Evolutionary conservation across 2,888 invertebrate species (phyloP).

Genomic region (Neoaliturus tenellus): DNA sequence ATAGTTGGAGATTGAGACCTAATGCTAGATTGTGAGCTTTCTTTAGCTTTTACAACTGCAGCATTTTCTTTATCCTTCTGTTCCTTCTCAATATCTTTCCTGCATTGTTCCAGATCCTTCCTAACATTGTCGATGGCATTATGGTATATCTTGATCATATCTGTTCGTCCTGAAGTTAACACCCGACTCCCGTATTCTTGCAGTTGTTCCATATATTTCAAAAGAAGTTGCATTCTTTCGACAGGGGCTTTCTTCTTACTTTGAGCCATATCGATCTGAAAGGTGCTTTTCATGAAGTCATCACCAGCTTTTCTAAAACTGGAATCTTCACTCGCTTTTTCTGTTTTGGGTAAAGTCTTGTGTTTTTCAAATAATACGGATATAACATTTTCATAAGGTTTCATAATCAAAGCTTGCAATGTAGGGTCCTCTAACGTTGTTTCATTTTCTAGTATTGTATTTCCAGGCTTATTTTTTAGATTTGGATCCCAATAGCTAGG

Average conservation of each 20-base stretch:
- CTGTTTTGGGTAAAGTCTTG: slow-evolving; percentile 10
- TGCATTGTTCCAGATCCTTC: slow-evolving; percentile 34
- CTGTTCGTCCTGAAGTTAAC: slow-evolving; percentile 22
- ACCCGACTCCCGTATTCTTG: slow-evolving; percentile 45
- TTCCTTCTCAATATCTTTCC: slow-evolving; percentile 39
- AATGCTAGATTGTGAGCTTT: background rate
- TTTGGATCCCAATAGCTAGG: slow-evolving; percentile 28
- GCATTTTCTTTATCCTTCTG: slow-evolving; percentile 34
- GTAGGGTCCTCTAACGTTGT: slow-evolving; percentile 3
- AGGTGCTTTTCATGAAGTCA: slow-evolving; percentile 31
- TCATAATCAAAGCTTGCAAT: background rate
- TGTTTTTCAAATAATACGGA: slow-evolving; percentile 42
- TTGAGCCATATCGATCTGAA: slow-evolving; percentile 22
- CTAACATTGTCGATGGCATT: slow-evolving; percentile 43
- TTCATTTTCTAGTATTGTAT: background rate
- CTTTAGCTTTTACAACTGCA: background rate
- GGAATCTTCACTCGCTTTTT: background rate
- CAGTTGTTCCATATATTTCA: slow-evolving; percentile 42
- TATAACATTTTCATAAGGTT: slow-evolving; percentile 36
- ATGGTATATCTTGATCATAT: slow-evolving; percentile 48
- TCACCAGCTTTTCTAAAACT: slow-evolving; percentile 28
- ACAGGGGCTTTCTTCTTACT: slow-evolving; percentile 32
- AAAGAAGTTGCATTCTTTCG: slow-evolving; percentile 37
- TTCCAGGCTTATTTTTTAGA: background rate
- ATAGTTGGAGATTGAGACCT: background rate